Evolutionary conservation across 2,888 invertebrate genomes (phyloP).

Genomic region (Fissipunctia ypsillon): DNA sequence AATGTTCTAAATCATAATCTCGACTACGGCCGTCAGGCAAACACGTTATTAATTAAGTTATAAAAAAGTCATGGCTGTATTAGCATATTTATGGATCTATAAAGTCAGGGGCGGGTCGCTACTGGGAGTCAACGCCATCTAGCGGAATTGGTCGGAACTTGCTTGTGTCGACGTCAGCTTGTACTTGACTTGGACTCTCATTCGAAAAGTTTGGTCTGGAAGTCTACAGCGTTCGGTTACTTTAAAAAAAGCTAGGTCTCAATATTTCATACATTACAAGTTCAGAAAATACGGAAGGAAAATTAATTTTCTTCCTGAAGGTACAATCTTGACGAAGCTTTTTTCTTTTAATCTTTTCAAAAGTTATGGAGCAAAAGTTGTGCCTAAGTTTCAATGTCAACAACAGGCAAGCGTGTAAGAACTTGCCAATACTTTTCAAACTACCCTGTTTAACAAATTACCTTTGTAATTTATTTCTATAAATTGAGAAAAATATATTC

Average conservation of each 20-base stretch:
- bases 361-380: background rate
- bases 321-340: background rate
- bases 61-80: slow-evolving; percentile 89
- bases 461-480: background rate
- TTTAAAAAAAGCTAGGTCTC: background rate
- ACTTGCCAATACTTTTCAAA: background rate
- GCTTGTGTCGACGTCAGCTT: slow-evolving; percentile 5
- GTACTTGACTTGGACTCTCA: background rate
- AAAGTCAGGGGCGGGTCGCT: slow-evolving; percentile 71
- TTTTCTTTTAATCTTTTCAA: background rate
- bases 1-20: slow-evolving; percentile 88
- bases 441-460: background rate
- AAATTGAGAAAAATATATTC: background rate
- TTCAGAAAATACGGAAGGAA: background rate
- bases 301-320: background rate
- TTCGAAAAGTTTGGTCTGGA: background rate
- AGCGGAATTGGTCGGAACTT: slow-evolving; percentile 11
- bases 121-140: slow-evolving; percentile 60
- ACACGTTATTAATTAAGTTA: slow-evolving; percentile 90
- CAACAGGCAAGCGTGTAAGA: background rate
- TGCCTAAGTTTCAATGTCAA: background rate
- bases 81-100: slow-evolving; percentile 88
- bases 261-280: background rate
- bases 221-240: background rate
- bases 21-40: slow-evolving; percentile 74